A percentile compares a stretch with the other conserved stretches of the same genome.
Evolutionary conservation across 2,113 vertebrate species (phyloP).

Genomic region (Cygnus atratus): DNA sequence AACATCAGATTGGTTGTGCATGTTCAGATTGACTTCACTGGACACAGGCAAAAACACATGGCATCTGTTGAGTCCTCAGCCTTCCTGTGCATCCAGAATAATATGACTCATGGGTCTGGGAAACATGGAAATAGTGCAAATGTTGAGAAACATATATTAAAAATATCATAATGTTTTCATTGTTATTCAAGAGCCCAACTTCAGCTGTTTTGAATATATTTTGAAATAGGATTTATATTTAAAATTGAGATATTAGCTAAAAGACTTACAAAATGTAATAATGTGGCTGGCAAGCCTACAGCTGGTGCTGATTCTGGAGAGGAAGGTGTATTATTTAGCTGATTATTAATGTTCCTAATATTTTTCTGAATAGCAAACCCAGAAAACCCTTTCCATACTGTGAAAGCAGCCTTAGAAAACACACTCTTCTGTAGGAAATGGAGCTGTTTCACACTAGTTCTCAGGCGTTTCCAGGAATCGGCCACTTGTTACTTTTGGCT

Average conservation of each 20-base stretch:
- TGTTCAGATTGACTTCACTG: neutral
- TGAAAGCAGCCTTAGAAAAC: neutral
- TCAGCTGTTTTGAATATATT: neutral
- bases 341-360: neutral
- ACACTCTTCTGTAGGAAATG: neutral
- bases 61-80: neutral
- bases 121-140: neutral
- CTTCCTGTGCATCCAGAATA: neutral
- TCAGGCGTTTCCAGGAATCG: neutral
- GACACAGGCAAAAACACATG: neutral
- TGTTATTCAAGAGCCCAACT: neutral
- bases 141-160: neutral
- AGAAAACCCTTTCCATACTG: neutral
- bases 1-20: accelerated
- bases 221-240: neutral
- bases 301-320: neutral
- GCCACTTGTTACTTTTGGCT: slow-evolving; percentile 30
- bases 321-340: neutral
- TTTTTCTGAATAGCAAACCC: neutral
- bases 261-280: slow-evolving; percentile 38
- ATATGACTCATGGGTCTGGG: neutral
- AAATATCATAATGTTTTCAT: neutral
- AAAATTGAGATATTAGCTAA: neutral
- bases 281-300: neutral
- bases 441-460: neutral